Percentiles rank a stretch among this genome's conserved stretches.
Conservation (phyloP, 2,113 vertebrate genomes). For the Oncorhynchus kisutch region DNA sequence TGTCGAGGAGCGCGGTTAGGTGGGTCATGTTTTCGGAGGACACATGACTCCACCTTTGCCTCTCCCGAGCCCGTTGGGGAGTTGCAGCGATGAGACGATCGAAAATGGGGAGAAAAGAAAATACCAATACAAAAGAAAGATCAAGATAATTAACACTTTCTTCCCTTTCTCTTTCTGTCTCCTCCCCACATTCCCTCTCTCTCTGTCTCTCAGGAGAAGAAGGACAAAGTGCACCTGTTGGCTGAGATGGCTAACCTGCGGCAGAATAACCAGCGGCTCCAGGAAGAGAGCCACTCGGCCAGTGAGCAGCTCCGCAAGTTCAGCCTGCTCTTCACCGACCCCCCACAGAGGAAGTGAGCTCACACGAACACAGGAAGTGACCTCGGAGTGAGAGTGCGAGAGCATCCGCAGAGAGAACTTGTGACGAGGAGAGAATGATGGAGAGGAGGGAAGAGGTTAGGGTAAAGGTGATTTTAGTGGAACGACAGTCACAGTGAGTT, state of each 20-base stretch:
- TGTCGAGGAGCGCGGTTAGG: too few species aligned
- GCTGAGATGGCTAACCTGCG: conserved; percentile 87
- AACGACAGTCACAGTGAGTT: too few species aligned
- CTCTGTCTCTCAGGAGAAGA: conserved; percentile 81
- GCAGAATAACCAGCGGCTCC: conserved; percentile 89
- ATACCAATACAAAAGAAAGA: too few species aligned
- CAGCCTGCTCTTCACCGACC: conserved; percentile 75
- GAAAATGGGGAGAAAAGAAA: too few species aligned
- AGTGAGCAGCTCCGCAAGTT: conserved; percentile 89
- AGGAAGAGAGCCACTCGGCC: conserved; percentile 84
- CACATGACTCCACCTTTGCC: too few species aligned
- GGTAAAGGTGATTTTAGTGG: neutral
- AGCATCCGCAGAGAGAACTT: neutral
- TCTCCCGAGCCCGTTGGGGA: too few species aligned
- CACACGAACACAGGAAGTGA: conserved; percentile 3
- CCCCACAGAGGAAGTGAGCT: conserved; percentile 54
- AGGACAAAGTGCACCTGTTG: conserved; percentile 87
- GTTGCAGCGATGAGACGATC: too few species aligned
- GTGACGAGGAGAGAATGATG: neutral
- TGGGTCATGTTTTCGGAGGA: too few species aligned
- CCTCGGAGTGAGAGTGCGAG: neutral
- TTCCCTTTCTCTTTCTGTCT: too few species aligned
- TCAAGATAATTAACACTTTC: too few species aligned
- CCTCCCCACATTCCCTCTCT: too few species aligned
- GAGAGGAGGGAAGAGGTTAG: conserved; percentile 16